Base-by-base conservation (phyloP, 2,888 invertebrate genomes). In the Epicampocera succincta region DNA sequence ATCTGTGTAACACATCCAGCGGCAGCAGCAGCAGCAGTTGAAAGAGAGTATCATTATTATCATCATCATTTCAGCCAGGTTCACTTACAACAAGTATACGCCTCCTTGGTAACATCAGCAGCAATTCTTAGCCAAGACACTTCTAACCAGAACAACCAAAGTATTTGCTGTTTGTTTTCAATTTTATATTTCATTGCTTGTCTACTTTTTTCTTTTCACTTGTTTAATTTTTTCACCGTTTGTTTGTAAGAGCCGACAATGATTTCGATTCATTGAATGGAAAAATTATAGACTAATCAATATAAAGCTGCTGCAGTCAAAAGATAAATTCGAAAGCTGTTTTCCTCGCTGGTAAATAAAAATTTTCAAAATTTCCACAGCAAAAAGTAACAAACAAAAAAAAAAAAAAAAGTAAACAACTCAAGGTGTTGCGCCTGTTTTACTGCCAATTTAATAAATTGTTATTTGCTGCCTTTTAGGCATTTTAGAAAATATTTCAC, bases 221-320 rank as follows among this genome's bases (percentile, higher is more conserved):
- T 42, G 6, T 38, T 25, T 61, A 29, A 19, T 52, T 61, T 33
- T 44, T 58, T 38, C 13, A 50, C 44, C 8, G 33, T 33, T 33
- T 33, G 8, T 33, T 54, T 73, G 38, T 74, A 83, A 77, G 81
- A 83, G 77, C 80, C 75, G 79, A 73, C 84, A 83, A 84, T 85
- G 80, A 80, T 89, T 86, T 77, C 87, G 86, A 86, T 76, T 87
- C 89, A 88, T 80, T 89, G 89, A 88, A 88, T 87, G 86, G 88
- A 86, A 89, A 89, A 89, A 89, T 89, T 86, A 89, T 88, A 86
- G 88, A 84, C 88, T 87, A 89, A 89, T 88, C 89, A 87, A 88
- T 87, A 84, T 25, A 52, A 61, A 60, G n/a, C 17, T 58, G 33
- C 19, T 58, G 66, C 61, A 82, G 74, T 42, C 61, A 65, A 69